A percentile compares a stretch with the other conserved stretches of the same genome.
These are phyloP conservation scores for Hirtodrosophila alboralis DNA, from an alignment of 2,888 invertebrate genomes.

Conservation along the genomic window DNA sequence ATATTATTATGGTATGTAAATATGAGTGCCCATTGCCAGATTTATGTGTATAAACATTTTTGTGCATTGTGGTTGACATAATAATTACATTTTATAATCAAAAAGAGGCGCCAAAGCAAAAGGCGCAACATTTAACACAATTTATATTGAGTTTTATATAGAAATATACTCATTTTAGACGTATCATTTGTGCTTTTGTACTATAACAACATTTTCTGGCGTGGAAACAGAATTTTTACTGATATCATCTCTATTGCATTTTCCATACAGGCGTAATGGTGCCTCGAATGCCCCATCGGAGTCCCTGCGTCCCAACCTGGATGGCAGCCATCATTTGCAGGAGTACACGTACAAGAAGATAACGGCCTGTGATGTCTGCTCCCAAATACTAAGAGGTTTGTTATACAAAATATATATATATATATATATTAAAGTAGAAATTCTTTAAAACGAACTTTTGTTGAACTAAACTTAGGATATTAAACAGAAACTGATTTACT, in stretches of 20 bases:
- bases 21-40: conserved; percentile 38
- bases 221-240: not conserved
- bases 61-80: conserved; percentile 49
- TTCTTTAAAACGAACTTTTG: too few relatives aligned
- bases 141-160: conserved; percentile 25
- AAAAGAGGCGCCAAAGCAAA: conserved; percentile 7
- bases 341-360: conserved; percentile 98
- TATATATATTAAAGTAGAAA: too few relatives aligned
- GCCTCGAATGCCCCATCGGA: conserved; percentile 86
- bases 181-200: conserved; percentile 10
- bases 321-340: conserved; percentile 91
- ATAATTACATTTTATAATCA: conserved; percentile 51
- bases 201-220: too few relatives aligned
- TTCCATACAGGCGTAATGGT: conserved; percentile 88
- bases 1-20: conserved; percentile 9
- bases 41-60: conserved; percentile 36
- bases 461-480: too few relatives aligned
- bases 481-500: too few relatives aligned
- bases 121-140: conserved; percentile 53
- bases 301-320: conserved; percentile 83
- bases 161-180: conserved; percentile 7
- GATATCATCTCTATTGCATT: conserved; percentile 30
- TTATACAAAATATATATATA: not conserved
- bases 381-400: conserved; percentile 94
- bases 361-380: conserved; percentile 96